Evolutionary conservation across 2,113 vertebrate genomes (phyloP), one percentile per base, ranked within the genome.

Genomic region (Microtus oregoni): DNA sequence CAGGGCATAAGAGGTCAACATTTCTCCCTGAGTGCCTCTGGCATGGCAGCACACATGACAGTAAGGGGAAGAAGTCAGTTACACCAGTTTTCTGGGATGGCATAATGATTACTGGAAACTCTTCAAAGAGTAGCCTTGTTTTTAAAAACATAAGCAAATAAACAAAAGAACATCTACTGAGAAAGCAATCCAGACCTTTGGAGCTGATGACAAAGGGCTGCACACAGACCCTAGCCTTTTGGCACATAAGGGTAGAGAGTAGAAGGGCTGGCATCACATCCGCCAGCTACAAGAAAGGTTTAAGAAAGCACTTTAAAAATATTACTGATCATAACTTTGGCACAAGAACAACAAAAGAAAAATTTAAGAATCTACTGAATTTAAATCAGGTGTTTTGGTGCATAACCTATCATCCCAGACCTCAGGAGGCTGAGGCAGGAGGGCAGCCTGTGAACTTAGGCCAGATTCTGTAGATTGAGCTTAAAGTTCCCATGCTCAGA

Each of bases 341-440:
- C 82, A 95, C 15, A 92, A n/a, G 8, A 85, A 90, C 35, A 55
- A 68, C 85, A 89, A 82, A 93, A 2, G 52, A 26, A 70, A 78
- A 65, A 65, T 41, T 41, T 77, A 44, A 90, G 81, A n/a, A 90
- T 22, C 15, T n/a, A 68, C n/a, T 86, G 44, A 93, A 72, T 30
- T 68, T 26, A 65, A n/a, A 35, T 17, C 20, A 63, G n/a, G 50
- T 32, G 19, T 76, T 58, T 20, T 88, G 68, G 26, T 17, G 30
- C 52, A 61, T 44, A 41, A 41, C 30, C 52, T 63, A 28, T 63
- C 14, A 63, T 35, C 11, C n/a, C 38, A 89, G 72, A 58, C n/a
- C 8, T 58, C n/a, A 44, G n/a, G 70, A 89, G 52, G 17, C 15
- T 30, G 24, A 75, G 15, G n/a, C 24, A 89, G 50, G 52, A 73